phyloP scores from a whole-genome alignment of 1,140 invertebrate species.

The Drosophila kohkoa region DNA sequence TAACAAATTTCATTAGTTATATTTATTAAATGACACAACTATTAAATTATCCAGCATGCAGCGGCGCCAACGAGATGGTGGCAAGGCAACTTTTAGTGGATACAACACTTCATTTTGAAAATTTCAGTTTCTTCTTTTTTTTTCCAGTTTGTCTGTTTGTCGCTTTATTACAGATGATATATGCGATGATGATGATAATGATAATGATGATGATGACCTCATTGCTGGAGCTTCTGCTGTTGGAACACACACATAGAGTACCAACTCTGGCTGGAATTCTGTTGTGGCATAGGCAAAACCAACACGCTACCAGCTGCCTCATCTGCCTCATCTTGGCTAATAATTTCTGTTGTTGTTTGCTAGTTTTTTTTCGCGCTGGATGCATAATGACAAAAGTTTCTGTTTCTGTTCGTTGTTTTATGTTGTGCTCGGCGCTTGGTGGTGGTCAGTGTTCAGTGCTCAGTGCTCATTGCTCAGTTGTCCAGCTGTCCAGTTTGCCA shows the following conservation, averaged over 20 bases:
- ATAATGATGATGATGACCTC: conserved; percentile 55
- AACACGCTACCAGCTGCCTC: conserved; percentile 45
- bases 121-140: conserved; percentile 18
- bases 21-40: conserved; percentile 72
- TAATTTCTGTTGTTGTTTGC: conserved; percentile 72
- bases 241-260: conserved; percentile 36
- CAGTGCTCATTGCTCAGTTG: background rate
- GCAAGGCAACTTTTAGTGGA: conserved; percentile 25
- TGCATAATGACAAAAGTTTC: conserved; percentile 82
- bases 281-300: conserved; percentile 40
- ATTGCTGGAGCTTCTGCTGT: conserved; percentile 24
- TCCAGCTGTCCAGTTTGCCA: conserved; percentile 56
- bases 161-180: conserved; percentile 56
- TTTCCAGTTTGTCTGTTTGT: conserved; percentile 28
- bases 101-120: conserved; percentile 37
- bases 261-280: conserved; percentile 31
- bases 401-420: conserved; percentile 45
- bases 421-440: conserved; percentile 38
- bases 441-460: conserved; percentile 53
- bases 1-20: conserved; percentile 70
- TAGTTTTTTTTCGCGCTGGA: conserved; percentile 55
- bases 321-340: conserved; percentile 70
- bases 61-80: conserved; percentile 37
- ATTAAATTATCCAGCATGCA: conserved; percentile 36
- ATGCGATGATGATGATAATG: conserved; percentile 44